Evolutionary conservation across 2,797 vertebrate genomes (phyloP), one percentile per base, ranked within the genome.

Genomic region (Bovichtus variegatus): DNA sequence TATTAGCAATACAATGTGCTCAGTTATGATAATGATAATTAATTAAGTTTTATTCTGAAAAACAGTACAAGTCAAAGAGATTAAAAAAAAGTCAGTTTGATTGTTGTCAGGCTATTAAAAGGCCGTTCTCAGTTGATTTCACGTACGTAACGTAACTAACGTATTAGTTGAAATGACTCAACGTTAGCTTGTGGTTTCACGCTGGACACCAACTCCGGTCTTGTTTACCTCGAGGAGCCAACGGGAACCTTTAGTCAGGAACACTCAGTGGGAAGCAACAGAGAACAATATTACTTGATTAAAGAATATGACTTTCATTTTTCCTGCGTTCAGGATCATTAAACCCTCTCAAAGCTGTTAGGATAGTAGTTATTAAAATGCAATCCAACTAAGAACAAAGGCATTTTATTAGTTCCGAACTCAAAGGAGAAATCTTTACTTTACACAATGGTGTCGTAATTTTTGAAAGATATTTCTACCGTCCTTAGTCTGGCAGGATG

Each of bases 261-360:
- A 27, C 62, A 15, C 6, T 13, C 27, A 19, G 74, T 64, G 65
- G 3, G 62, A 67, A 76, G n/a, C 21, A 54, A 62, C 19, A 21
- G 34, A 40, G 31, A 64, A 29, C 57, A 68, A 21, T 43, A 23
- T 25, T 7, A 9, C 11, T 21, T 62, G 6, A 73, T 68, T 59
- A 60, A 73, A 76, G 59, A 62, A 44, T 47, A 29, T 41, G 19
- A 54, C 47, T 38, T 54, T 47, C 1, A 71, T 71, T 64, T 47
- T 53, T 69, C 58, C 46, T 53, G 29, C 47, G 66, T 59, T 15
- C 21, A n/a, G 58, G 44, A 49, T 80, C 68, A 80, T 83, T 76
- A 71, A 72, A 49, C 29, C 13, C 47, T 23, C 57, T 47, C 16
- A 5, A 21, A 44, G 44, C 47, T 19, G 9, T 51, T 21, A 5